Evolutionary conservation across 1,140 invertebrate species (phyloP).

Genomic region (Zaprionus camerounensis): DNA sequence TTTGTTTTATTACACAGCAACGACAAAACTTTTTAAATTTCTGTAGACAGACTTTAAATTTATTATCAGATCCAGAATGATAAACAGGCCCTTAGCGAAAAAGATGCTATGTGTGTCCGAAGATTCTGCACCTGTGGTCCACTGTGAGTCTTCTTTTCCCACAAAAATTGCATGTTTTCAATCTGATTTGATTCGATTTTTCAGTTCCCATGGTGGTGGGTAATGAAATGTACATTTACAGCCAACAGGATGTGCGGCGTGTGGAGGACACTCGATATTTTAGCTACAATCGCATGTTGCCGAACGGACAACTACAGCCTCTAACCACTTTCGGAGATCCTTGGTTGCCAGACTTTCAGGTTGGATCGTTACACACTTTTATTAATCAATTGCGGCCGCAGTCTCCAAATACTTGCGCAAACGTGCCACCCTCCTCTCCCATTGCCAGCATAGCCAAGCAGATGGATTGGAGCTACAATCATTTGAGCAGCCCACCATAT

Average conservation of each 20-base stretch:
- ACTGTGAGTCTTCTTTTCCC: slow-evolving; percentile 47
- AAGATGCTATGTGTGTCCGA: slow-evolving; percentile 63
- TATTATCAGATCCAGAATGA: slow-evolving; percentile 29
- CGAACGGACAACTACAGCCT: slow-evolving; percentile 14
- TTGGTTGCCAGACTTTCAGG: background rate
- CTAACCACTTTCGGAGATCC: background rate
- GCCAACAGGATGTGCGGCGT: slow-evolving; percentile 67
- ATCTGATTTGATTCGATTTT: background rate
- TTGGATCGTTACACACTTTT: background rate
- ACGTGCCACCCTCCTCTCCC: no score
- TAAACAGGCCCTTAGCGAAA: slow-evolving; percentile 28
- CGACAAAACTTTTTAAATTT: slow-evolving; percentile 3
- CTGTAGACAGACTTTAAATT: slow-evolving; percentile 15
- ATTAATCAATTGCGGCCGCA: background rate
- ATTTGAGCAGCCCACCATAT: background rate
- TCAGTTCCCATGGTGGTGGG: slow-evolving; percentile 62
- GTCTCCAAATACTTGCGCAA: background rate
- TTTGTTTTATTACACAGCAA: slow-evolving; percentile 3
- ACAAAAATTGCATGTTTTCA: background rate
- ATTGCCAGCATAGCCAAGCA: slow-evolving; percentile 45
- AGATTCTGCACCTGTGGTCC: slow-evolving; percentile 49
- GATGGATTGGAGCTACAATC: slow-evolving; percentile 24
- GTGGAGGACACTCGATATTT: slow-evolving; percentile 60
- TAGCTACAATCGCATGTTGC: slow-evolving; percentile 35
- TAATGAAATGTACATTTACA: slow-evolving; percentile 57